A percentile compares a stretch with the other conserved stretches of the same genome.
Conservation (phyloP, 2,113 vertebrate species). For the Rattus rattus region DNA sequence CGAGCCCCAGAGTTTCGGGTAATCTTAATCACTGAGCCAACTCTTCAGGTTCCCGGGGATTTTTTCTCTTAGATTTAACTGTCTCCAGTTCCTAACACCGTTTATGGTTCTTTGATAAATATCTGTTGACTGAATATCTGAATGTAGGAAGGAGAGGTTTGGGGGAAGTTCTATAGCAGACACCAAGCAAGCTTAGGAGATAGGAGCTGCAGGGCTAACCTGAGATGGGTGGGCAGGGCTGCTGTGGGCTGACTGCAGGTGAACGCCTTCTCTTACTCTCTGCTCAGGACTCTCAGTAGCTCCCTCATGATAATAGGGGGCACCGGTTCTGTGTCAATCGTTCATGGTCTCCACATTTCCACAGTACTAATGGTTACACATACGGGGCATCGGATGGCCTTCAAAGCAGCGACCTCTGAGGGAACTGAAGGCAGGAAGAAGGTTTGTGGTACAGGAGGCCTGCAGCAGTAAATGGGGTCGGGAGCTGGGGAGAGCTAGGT, state of each 20-base stretch:
- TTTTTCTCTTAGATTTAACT: not conserved
- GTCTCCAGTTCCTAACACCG: not conserved
- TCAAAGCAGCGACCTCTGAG: not conserved
- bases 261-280: too few relatives aligned
- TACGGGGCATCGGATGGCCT: too few relatives aligned
- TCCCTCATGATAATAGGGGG: rapidly evolving
- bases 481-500: not conserved
- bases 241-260: not conserved
- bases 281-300: not conserved
- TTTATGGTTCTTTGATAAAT: not conserved
- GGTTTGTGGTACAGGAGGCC: not conserved
- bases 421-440: not conserved
- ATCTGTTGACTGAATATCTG: not conserved
- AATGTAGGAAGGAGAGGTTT: not conserved
- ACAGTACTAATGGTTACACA: rapidly evolving
- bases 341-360: not conserved
- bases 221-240: not conserved
- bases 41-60: not conserved
- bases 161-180: not conserved
- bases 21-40: not conserved
- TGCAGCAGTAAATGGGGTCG: not conserved
- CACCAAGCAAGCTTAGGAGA: not conserved
- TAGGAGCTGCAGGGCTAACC: not conserved
- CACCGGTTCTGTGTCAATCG: rapidly evolving
- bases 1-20: too few relatives aligned